A percentile compares a stretch with the other conserved stretches of the same genome.
Evolutionary conservation across 2,113 vertebrate genomes (phyloP).

Genomic region (Potamarius usumacintae): DNA sequence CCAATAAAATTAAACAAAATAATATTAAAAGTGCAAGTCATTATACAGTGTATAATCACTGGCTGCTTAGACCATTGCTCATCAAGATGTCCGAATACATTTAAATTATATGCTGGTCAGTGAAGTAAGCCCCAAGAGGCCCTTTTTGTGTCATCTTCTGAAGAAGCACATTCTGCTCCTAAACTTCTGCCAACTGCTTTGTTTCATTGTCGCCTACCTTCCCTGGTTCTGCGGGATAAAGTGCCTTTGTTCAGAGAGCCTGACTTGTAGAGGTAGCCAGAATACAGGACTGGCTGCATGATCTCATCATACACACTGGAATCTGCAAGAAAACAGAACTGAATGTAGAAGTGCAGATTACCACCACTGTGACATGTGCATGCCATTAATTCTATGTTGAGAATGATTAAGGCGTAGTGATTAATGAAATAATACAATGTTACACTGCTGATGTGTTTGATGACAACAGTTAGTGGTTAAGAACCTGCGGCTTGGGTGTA

Average conservation of each 20-base stretch:
- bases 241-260: slow-evolving; percentile 68
- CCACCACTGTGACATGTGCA: background rate
- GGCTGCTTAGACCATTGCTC: background rate
- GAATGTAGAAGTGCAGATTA: background rate
- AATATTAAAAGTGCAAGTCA: background rate
- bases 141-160: slow-evolving; percentile 8
- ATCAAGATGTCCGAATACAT: background rate
- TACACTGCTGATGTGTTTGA: background rate
- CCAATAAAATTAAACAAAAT: background rate
- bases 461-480: background rate
- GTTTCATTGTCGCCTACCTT: slow-evolving; percentile 67
- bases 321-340: slow-evolving; percentile 57
- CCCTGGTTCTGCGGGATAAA: slow-evolving; percentile 77
- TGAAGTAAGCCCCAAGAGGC: background rate
- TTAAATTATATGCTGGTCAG: background rate
- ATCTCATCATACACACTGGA: slow-evolving; percentile 90
- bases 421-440: background rate
- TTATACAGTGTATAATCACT: background rate
- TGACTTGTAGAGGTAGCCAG: slow-evolving; percentile 84
- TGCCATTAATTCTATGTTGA: background rate
- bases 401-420: background rate
- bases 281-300: slow-evolving; percentile 81
- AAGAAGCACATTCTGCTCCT: slow-evolving; percentile 38
- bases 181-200: slow-evolving; percentile 38
- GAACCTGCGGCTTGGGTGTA: slow-evolving; percentile 53